Percentiles rank a stretch among this genome's conserved stretches.
These are phyloP conservation scores for Betta splendens DNA, from an alignment of 2,797 vertebrate species.

Conservation along the genomic window DNA sequence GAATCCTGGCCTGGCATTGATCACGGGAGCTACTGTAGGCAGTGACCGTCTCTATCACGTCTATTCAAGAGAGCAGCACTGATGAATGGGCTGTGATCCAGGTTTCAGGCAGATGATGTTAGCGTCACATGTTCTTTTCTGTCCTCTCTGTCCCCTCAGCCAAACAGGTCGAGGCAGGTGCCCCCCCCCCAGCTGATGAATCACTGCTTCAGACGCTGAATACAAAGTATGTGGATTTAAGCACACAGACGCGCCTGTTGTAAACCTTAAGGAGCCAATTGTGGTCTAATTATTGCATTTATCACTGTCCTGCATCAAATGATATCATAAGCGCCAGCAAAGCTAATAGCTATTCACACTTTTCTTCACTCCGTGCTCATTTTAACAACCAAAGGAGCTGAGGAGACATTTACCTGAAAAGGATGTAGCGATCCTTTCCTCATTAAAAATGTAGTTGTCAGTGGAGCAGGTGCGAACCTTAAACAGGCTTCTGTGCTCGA, in stretches of 20 bases:
- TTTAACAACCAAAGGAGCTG: constrained; percentile 45
- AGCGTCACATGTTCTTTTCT: no score
- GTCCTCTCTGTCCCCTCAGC: no score
- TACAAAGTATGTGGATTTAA: constrained; percentile 33
- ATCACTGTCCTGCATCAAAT: constrained; percentile 38
- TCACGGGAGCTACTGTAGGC: constrained; percentile 38
- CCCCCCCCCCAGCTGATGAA: no score
- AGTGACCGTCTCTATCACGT: constrained; percentile 5
- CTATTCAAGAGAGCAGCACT: background rate
- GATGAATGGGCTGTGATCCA: constrained; percentile 30
- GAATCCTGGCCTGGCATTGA: constrained; percentile 31
- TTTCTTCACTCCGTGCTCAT: constrained; percentile 29
- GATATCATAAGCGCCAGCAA: constrained; percentile 22
- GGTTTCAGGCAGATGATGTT: constrained; percentile 25
- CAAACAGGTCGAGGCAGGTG: no score
- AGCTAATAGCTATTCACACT: constrained; percentile 25
- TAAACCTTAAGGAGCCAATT: constrained; percentile 20
- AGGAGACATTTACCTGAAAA: constrained; percentile 62
- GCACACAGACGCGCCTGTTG: constrained; percentile 5
- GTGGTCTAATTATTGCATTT: constrained; percentile 43
- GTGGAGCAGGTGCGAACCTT: constrained; percentile 72
- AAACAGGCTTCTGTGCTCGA: constrained; percentile 61
- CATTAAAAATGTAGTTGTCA: constrained; percentile 70
- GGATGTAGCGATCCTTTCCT: constrained; percentile 55
- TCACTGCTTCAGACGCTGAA: constrained; percentile 7